Percentiles rank a stretch among this genome's conserved stretches.
These are phyloP conservation scores for Mesopsocus fuscifrons DNA, from an alignment of 2,888 invertebrate genomes.

Conservation along the genomic window DNA sequence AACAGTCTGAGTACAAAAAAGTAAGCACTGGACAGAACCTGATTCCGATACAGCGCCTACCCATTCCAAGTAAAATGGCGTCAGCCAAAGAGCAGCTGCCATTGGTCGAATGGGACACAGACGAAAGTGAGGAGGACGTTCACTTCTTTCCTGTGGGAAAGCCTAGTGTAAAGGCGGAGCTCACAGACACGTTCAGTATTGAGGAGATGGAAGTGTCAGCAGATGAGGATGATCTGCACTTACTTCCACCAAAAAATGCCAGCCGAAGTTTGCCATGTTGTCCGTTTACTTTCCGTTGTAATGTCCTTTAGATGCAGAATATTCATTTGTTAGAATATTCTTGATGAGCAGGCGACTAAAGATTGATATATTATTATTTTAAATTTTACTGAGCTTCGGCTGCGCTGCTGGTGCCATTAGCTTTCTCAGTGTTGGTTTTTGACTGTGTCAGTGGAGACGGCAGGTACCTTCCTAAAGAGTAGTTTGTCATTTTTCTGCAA, in stretches of 20 bases:
- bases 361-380: too few species aligned
- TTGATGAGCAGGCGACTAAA: too few species aligned
- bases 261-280: constrained; percentile 27
- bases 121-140: constrained; percentile 24
- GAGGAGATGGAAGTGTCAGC: constrained; percentile 30
- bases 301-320: too few species aligned
- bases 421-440: too few species aligned
- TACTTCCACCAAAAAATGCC: constrained; percentile 28
- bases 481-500: too few species aligned
- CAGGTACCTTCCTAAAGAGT: too few species aligned
- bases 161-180: constrained; percentile 21
- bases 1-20: constrained; percentile 22
- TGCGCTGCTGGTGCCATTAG: too few species aligned
- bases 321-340: too few species aligned
- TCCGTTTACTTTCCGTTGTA: constrained; percentile 12
- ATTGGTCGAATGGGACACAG: constrained; percentile 35
- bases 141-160: constrained; percentile 10
- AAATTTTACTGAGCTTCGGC: too few species aligned
- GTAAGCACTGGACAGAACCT: constrained; percentile 19
- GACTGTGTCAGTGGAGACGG: too few species aligned
- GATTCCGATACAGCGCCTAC: constrained; percentile 26
- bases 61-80: constrained; percentile 23
- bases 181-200: constrained; percentile 29
- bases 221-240: constrained; percentile 29
- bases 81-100: constrained; percentile 32